These are phyloP conservation scores for Salminus brasiliensis DNA, from an alignment of 2,113 vertebrate genomes.

Conservation along the genomic window DNA sequence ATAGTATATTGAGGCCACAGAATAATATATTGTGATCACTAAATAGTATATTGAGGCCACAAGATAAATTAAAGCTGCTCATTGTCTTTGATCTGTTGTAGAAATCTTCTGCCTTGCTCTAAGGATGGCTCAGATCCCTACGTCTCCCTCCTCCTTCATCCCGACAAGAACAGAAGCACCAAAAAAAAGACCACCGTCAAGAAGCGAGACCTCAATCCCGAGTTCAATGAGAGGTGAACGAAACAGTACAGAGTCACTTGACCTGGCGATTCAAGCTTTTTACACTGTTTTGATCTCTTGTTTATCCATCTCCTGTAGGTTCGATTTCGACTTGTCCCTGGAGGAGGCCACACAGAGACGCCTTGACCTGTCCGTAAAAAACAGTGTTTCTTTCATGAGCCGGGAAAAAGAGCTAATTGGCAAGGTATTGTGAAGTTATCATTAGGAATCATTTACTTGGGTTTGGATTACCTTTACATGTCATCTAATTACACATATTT, in stretches of 20 bases:
- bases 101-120: conserved; percentile 76
- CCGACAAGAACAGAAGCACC: conserved; percentile 85
- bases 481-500: neutral
- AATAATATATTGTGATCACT: no score
- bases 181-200: conserved; percentile 87
- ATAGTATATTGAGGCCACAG: no score
- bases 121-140: conserved; percentile 88
- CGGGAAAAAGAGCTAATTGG: conserved; percentile 86
- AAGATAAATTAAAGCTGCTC: no score
- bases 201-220: conserved; percentile 85
- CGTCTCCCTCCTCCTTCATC: conserved; percentile 83
- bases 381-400: conserved; percentile 88
- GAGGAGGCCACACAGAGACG: conserved; percentile 81
- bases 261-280: neutral
- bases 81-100: conserved; percentile 50
- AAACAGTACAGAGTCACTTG: neutral
- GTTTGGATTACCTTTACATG: neutral
- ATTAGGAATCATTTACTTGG: neutral
- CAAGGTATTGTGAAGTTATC: conserved; percentile 75
- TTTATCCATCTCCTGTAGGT: conserved; percentile 69
- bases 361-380: conserved; percentile 88
- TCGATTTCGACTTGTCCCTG: conserved; percentile 86
- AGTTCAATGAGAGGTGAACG: conserved; percentile 85
- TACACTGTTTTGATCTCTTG: neutral
- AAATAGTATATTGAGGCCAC: no score